Base-by-base conservation (phyloP, 2,113 vertebrate species). In the Colistium nudipinnis region DNA sequence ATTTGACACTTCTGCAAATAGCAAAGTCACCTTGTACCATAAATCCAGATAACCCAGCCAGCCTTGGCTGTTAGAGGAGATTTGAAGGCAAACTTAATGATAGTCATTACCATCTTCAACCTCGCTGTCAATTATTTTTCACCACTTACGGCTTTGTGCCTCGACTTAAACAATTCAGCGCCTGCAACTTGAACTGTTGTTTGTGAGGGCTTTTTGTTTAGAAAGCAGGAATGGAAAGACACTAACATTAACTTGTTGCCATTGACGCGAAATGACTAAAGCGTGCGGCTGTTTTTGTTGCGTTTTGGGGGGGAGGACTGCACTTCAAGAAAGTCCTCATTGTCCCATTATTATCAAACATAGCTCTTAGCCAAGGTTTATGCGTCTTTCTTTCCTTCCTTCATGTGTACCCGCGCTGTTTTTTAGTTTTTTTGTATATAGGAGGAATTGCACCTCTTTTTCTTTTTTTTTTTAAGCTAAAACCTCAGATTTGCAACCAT, bases 1-100 rank as follows among this genome's bases (percentile, higher is more conserved):
- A 28, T 49, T 41, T 51, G 36, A 60, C 30, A 62, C 24, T 20
- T 14, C 10, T 38, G 1, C 11, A 19, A 51, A 70, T 28, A 24
- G 39, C 51, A 59, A 75, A 60, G 45, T 67, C 27, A 60, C 39
- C 43, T 52, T 72, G 19, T 47, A 43, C 38, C 56, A 2, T 49
- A 36, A 35, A 57, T 51, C 31, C 17, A 30, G 12, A 67, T 36
- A 43, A 13, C 28, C 20, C 19, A 28, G 51, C 20, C 19, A 28
- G 51, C 2, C 27, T 11, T 52, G 16, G 31, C 38, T 16, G 12
- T n/a, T 20, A 19, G 4, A 49, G 16, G 24, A 39, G 7, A 66
- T 74, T 77, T 72, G 31, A 77, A 68, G 35, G 24, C 38, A 48
- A 44, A 61, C 4, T 6, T 12, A n/a, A 41, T 59, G 39, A 41